Base-by-base conservation (phyloP, 2,888 invertebrate species). In the Synanthedon formicaeformis region DNA sequence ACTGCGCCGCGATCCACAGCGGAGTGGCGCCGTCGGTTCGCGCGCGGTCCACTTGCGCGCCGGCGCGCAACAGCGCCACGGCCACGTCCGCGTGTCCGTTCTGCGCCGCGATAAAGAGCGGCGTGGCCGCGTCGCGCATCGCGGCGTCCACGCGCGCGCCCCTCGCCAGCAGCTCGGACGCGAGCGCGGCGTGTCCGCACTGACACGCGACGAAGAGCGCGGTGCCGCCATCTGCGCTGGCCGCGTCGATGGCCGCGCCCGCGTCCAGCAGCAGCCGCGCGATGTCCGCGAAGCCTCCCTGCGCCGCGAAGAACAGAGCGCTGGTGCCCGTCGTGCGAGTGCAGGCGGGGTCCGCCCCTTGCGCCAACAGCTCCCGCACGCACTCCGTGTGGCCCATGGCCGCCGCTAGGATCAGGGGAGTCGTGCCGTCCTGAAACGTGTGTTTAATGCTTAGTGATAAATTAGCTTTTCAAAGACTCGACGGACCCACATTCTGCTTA, bases 1-100 rank as follows among this genome's bases (percentile, higher is more conserved):
- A 96, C 90, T 98, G 98, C 59, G 96, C 92, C 45, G 96, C 94
- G 67, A 98, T 97, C 97, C 97, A 98, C 60, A 98, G 90, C 57
- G 97, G 93, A 50, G 95, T 94, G 71, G 96, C 95, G 57, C 94
- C 92, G 87, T 97, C 97, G 4, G 91, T 91, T 67, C 97, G 91
- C 60, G 92, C 90, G 0, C 90, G 84, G 75, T 96, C 94, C 49
- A 92, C 89, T 54, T 89, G 83, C 0, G 96, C 96, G 41, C 95
- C 95, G 51, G 90, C 91, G 4, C 89, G 83, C 58, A 96, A 71
- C 53, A 98, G 89, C 63, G 92, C 89, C 54, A 91, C 89, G 57
- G 95, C 90, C 60, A 94, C 93, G 13, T 93, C 92, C 61, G 92
- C 90, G 84, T 98, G 97, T 0, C 97, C 97, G 84, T 97, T 97